These are phyloP conservation scores for Lithophane leautieri DNA, from an alignment of 2,888 invertebrate species.

Conservation along the genomic window DNA sequence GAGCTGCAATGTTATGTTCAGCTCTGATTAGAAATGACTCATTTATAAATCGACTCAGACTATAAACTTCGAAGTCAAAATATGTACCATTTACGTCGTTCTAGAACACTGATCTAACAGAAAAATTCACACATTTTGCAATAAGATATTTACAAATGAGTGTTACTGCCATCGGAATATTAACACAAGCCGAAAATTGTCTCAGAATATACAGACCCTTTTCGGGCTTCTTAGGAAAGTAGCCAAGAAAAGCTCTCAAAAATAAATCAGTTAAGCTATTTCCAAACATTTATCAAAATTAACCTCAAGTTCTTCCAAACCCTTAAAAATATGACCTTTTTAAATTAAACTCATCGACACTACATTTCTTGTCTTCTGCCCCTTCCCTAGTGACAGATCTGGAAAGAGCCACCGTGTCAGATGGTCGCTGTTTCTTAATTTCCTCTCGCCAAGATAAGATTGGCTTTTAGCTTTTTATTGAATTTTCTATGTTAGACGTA, in stretches of 20 bases:
- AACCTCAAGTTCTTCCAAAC: background rate
- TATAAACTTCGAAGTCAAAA: background rate
- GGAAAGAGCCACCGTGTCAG: constrained; percentile 88
- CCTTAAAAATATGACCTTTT: background rate
- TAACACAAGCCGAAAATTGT: background rate
- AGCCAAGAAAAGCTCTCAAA: background rate
- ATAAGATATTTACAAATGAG: background rate
- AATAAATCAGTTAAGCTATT: background rate
- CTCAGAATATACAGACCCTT: background rate
- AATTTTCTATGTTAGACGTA: constrained; percentile 88
- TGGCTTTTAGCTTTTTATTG: constrained; percentile 91
- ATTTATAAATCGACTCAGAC: too few relatives aligned
- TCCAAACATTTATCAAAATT: background rate
- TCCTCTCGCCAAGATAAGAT: constrained; percentile 89
- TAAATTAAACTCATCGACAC: constrained; percentile 51
- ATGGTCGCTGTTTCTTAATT: constrained; percentile 91
- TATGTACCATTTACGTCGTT: background rate
- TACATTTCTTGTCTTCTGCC: background rate
- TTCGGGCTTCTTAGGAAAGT: background rate
- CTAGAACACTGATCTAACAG: background rate
- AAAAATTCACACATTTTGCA: too few relatives aligned
- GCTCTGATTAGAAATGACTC: background rate
- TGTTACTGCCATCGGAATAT: background rate
- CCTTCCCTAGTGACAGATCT: constrained; percentile 84
- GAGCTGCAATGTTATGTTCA: background rate